Conservation (phyloP, 1,140 invertebrate genomes). For the Battus philenor region DNA sequence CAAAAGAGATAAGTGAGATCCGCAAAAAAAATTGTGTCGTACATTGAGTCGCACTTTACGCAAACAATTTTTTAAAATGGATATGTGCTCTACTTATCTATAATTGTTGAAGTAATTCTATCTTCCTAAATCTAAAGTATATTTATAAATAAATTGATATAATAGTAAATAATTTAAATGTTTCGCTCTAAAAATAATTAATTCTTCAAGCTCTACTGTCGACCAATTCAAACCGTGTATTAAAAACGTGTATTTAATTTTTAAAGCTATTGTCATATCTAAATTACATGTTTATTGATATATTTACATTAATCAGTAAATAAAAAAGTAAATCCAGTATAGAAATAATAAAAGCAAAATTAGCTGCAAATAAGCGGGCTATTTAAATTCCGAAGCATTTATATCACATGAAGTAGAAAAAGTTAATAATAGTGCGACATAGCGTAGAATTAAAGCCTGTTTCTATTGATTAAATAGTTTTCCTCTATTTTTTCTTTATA, state of each 20-base stretch:
- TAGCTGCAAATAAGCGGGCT: neutral
- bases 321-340: too few relatives aligned
- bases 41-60: neutral
- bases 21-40: too few relatives aligned
- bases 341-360: slow-evolving; percentile 3
- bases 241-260: too few relatives aligned
- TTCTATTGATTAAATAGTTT: slow-evolving; percentile 10
- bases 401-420: neutral
- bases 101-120: neutral
- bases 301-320: too few relatives aligned
- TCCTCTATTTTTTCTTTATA: slow-evolving; percentile 60
- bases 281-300: neutral
- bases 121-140: too few relatives aligned
- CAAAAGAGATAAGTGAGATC: too few relatives aligned
- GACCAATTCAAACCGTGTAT: neutral
- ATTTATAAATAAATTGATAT: too few relatives aligned
- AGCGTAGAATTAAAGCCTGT: slow-evolving; percentile 1
- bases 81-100: neutral
- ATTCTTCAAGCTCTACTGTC: neutral
- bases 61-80: neutral
- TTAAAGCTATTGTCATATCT: too few relatives aligned
- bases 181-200: neutral
- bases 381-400: neutral
- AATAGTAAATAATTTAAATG: too few relatives aligned
- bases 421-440: slow-evolving; percentile 4